Conservation (phyloP, 2,888 invertebrate species). For the Julus scandinavius region DNA sequence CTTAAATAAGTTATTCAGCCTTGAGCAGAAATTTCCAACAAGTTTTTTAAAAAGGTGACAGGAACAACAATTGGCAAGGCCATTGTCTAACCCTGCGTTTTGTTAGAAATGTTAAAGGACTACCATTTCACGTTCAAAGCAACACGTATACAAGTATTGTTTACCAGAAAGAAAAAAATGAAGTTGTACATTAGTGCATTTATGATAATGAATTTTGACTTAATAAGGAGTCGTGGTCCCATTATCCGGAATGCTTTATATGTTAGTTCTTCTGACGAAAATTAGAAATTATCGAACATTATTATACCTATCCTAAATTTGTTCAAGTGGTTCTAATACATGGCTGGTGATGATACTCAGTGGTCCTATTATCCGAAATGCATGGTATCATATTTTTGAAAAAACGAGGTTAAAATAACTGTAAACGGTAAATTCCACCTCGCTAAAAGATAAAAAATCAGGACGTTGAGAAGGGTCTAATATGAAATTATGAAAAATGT, state of each 20-base stretch:
- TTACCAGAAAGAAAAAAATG: background rate
- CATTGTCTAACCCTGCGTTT: background rate
- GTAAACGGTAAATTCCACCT: conserved; percentile 20
- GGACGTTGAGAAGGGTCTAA: conserved; percentile 12
- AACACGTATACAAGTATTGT: background rate
- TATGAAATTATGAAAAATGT: conserved; percentile 17
- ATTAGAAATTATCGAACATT: no score
- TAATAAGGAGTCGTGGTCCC: no score
- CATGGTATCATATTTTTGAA: background rate
- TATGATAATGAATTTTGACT: no score
- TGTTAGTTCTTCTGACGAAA: no score
- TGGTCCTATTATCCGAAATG: no score
- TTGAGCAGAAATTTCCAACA: conserved; percentile 9
- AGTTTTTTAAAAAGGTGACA: background rate
- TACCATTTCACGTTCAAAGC: background rate
- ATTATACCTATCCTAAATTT: no score
- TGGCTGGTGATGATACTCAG: background rate
- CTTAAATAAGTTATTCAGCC: background rate
- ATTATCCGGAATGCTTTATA: no score
- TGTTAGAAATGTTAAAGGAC: background rate
- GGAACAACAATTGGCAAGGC: conserved; percentile 2
- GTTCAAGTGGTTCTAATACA: no score
- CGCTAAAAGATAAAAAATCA: background rate
- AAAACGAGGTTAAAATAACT: conserved; percentile 15
- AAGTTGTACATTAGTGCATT: no score